Conservation (phyloP, 2,113 vertebrate genomes). For the Gallinago undulata region DNA sequence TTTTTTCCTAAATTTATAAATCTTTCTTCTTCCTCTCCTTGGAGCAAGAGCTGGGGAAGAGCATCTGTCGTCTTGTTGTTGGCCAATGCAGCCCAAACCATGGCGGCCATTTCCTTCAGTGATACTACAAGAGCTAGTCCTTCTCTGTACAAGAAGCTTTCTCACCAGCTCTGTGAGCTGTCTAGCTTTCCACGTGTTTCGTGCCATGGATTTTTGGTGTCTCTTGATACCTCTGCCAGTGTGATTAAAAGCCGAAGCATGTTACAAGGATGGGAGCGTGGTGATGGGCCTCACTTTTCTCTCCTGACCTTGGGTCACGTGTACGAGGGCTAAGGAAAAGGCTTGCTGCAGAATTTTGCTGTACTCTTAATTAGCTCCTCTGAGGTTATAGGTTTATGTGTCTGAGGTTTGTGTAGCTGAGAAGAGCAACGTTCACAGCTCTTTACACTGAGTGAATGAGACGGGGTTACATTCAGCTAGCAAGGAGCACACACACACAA, state of each 20-base stretch:
- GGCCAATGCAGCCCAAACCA: no score
- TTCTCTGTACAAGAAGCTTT: neutral
- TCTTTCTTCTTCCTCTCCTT: no score
- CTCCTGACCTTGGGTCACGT: neutral
- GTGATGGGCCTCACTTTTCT: neutral
- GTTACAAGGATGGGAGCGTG: neutral
- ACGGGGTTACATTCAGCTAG: neutral
- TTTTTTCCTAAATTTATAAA: no score
- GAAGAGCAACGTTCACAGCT: neutral
- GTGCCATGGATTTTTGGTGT: neutral
- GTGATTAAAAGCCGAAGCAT: neutral
- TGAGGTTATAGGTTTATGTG: slow-evolving; percentile 5
- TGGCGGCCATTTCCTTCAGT: neutral
- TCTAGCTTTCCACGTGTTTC: neutral
- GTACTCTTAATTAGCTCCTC: slow-evolving; percentile 1
- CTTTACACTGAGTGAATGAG: neutral
- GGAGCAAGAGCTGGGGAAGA: no score
- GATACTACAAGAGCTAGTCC: neutral
- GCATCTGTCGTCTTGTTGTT: no score
- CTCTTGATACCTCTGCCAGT: neutral
- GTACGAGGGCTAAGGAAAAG: neutral
- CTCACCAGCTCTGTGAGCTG: neutral
- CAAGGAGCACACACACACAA: neutral
- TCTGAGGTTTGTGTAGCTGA: neutral
- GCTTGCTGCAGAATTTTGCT: neutral